phyloP scores from a whole-genome alignment of 1,140 invertebrate species.

The Zaprionus lachaisei region DNA sequence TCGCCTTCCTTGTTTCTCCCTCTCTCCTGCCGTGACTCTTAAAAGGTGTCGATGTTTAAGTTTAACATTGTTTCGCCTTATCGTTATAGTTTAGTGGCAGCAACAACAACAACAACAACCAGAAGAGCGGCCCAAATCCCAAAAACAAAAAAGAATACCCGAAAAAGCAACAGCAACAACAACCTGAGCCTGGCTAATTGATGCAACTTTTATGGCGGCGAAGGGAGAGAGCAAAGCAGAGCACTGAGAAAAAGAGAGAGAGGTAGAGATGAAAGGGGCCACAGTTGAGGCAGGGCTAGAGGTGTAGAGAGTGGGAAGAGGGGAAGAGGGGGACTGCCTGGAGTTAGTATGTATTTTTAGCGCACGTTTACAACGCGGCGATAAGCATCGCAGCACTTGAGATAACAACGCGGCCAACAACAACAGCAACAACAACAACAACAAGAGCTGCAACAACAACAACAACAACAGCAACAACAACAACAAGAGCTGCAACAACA shows the following conservation, averaged over 20 bases:
- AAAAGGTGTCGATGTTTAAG: slow-evolving; percentile 84
- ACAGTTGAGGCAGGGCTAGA: neutral
- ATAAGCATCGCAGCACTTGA: slow-evolving; percentile 79
- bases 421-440: slow-evolving; percentile 35
- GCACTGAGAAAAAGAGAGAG: neutral
- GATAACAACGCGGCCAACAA: slow-evolving; percentile 61
- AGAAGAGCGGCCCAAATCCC: slow-evolving; percentile 53
- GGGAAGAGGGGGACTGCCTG: neutral
- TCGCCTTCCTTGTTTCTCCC: neutral
- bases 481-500: neutral
- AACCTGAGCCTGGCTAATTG: slow-evolving; percentile 67
- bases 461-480: neutral
- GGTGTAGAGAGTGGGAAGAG: neutral
- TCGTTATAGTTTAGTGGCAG: slow-evolving; percentile 83
- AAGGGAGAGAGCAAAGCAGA: neutral
- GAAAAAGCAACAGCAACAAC: slow-evolving; percentile 34
- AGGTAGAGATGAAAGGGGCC: slow-evolving; percentile 1
- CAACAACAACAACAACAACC: slow-evolving; percentile 60
- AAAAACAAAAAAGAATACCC: slow-evolving; percentile 28
- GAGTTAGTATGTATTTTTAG: slow-evolving; percentile 75
- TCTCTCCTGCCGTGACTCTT: slow-evolving; percentile 54
- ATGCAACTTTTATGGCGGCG: slow-evolving; percentile 72
- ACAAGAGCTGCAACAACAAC: neutral
- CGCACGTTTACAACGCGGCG: slow-evolving; percentile 73
- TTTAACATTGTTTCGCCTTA: slow-evolving; percentile 83